Base-by-base conservation (phyloP, 2,797 vertebrate species). In the Gobio occitaniae region DNA sequence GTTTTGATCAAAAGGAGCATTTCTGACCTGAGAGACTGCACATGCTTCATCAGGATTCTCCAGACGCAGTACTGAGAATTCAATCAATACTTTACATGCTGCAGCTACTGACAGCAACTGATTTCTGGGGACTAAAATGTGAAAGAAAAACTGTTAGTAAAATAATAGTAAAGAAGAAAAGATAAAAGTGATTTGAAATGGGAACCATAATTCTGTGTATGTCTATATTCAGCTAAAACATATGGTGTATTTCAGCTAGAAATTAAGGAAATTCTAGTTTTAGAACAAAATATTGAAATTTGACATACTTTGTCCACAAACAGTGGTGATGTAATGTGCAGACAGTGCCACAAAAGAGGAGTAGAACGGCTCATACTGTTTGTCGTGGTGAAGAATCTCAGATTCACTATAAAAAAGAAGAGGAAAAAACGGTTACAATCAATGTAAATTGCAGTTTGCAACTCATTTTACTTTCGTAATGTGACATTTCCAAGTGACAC, bases 361-460 rank as follows among this genome's bases (percentile, higher is more conserved):
- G 95, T 99, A 99, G 94, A 99, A 99, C 6, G 98, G 98, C 94
- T 99, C 98, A 13, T 99, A 99, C 86, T 99, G 98, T 94, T 99
- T 99, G 95, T 99, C 98, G 0, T 99, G 98, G 91, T 97, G 97
- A 93, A 99, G 95, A 93, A 99, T 99, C 92, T 99, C 98, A 8
- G 97, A 97, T 91, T 98, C 98, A 91, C 98, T 99, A 95, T 54
- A 93, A 83, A 91, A n/a, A 78, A 89, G 71, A 89, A 88, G 10
- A 81, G 82, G 82, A 4, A 48, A 32, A 41, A 61, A 3, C 2
- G 0, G 29, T 72, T 54, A 38, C 29, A 68, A 5, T 21, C 48
- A 65, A 41, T 41, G 19, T 2, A 41, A 59, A 41, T 10, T 41
- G 52, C 12, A 41, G 52, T 41, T 41, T 59, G 32, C 19, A 6